Conservation (phyloP, 1,140 invertebrate species). For the Chrysomallon squamiferum region DNA sequence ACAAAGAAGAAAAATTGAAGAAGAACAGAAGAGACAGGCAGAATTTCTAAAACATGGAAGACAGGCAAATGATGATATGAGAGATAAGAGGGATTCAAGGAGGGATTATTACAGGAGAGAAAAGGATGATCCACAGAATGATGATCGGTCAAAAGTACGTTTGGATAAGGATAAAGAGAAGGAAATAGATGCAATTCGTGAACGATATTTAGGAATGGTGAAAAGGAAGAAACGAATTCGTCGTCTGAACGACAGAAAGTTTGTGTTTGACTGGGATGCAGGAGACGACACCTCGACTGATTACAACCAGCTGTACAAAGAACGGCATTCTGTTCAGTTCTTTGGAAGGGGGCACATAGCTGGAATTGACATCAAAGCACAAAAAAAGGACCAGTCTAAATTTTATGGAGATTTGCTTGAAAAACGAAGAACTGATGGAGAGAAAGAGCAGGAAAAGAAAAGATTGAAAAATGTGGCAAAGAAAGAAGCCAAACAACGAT, state of each 20-base stretch:
- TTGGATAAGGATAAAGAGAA: constrained; percentile 57
- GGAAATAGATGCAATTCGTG: constrained; percentile 65
- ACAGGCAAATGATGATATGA: constrained; percentile 56
- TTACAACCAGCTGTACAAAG: constrained; percentile 97
- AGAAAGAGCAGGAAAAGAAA: constrained; percentile 97
- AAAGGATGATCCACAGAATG: constrained; percentile 19
- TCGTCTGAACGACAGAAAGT: constrained; percentile 96
- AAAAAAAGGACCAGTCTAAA: constrained; percentile 96
- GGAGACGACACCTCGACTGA: constrained; percentile 97
- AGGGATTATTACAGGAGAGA: constrained; percentile 27
- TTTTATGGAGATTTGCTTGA: constrained; percentile 98
- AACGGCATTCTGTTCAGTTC: constrained; percentile 94
- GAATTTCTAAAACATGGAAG: constrained; percentile 72
- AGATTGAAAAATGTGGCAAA: constrained; percentile 92
- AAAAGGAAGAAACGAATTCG: constrained; percentile 91
- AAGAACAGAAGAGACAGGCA: constrained; percentile 72
- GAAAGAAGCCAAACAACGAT: constrained; percentile 97
- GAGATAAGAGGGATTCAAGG: constrained; percentile 50
- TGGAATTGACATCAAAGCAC: constrained; percentile 85
- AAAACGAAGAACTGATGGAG: constrained; percentile 91
- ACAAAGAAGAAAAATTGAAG: constrained; percentile 73
- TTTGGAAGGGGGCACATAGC: constrained; percentile 97
- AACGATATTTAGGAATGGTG: constrained; percentile 89
- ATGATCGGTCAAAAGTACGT: constrained; percentile 34
- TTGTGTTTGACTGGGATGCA: constrained; percentile 99